These are phyloP conservation scores for Trachymyrmex septentrionalis DNA, from an alignment of 1,140 invertebrate species.

Conservation along the genomic window DNA sequence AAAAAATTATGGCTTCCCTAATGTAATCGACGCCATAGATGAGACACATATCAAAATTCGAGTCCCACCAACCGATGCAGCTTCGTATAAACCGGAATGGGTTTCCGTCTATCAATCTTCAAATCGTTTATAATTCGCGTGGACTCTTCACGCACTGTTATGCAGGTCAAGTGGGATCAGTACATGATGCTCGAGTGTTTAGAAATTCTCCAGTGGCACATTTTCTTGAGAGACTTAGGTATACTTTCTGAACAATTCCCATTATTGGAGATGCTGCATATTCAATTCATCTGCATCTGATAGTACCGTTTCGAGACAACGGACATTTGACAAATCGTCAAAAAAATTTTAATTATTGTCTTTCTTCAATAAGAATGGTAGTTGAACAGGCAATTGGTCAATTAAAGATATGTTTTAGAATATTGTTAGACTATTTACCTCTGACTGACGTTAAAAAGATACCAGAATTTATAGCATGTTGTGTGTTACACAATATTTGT, in stretches of 20 bases:
- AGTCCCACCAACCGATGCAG: conserved; percentile 3
- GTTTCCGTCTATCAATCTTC: too few species aligned
- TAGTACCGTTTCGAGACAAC: not conserved
- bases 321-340: not conserved
- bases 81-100: conserved; percentile 29
- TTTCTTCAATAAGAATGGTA: not conserved
- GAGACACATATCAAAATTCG: conserved; percentile 1
- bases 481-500: not conserved
- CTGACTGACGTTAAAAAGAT: not conserved
- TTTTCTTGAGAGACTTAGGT: too few species aligned
- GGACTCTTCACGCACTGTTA: too few species aligned
- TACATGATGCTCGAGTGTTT: too few species aligned
- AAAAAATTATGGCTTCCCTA: not conserved
- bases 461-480: not conserved
- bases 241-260: not conserved
- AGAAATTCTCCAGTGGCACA: too few species aligned
- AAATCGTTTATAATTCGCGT: too few species aligned
- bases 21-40: conserved; percentile 2
- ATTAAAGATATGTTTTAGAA: conserved; percentile 2
- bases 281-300: not conserved
- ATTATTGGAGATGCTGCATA: not conserved
- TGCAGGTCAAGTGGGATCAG: too few species aligned
- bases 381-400: not conserved
- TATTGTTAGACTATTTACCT: conserved; percentile 10
- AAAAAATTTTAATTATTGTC: conserved; percentile 14